Evolutionary conservation across 2,797 vertebrate genomes (phyloP), one percentile per base, ranked within the genome.

Genomic region (Periophthalmus magnuspinnatus): DNA sequence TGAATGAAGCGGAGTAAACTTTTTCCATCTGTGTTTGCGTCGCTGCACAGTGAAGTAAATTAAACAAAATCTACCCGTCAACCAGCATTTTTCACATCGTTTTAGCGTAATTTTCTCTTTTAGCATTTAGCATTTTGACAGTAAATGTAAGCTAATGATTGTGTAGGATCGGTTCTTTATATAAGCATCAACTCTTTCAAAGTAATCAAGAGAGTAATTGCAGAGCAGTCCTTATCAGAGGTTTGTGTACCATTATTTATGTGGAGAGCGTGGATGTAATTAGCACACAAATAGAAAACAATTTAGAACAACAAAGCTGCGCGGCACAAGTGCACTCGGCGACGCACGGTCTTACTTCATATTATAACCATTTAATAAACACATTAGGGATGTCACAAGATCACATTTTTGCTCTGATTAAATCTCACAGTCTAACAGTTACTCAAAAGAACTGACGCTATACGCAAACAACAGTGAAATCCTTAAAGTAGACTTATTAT

Each of bases 1-100:
- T 89, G 84, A 88, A 28, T 28, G 28, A 28, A 28, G 3, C 28
- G 28, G 28, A 28, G 28, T 28, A 28, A 28, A 28, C 28, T 28
- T 10, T 24, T 52, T 54, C 14, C 55, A 45, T 22, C 65, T 7
- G 5, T 34, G 8, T 56, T 50, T 67, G 22, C 34, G 19, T 59
- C 36, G 52, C 32, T 11, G 55, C n/a, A 56, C 47, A 17, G 56
- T 55, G 1, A 21, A 24, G 57, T 55, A 34, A 34, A 13, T 45
- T 13, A 41, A 13, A 13, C 38, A 41, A 41, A 41, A 38, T 7
- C 34, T 59, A 19, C 34, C 17, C 19, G 16, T 33, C 19, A 59
- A n/a, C 14, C n/a, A 21, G 22, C 52, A 22, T 5, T 24, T 58
- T 58, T 24, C 28, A 41, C 41, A 14, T 3, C 28, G 28, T 28